Conservation (phyloP, 1,140 invertebrate genomes). For the Notospermus geniculatus region DNA sequence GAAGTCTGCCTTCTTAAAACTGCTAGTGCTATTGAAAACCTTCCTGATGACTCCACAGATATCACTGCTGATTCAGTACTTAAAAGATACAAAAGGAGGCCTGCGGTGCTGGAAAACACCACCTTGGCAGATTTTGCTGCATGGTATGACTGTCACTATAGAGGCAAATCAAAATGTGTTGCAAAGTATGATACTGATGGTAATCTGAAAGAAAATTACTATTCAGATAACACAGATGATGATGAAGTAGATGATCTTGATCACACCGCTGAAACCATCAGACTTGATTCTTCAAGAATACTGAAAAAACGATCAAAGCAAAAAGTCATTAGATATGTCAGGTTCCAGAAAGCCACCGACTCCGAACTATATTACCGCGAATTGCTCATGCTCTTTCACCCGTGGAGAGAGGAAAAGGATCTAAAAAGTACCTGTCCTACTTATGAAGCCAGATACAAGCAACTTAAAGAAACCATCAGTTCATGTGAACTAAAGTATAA, state of each 20-base stretch:
- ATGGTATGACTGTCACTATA: slow-evolving; percentile 8
- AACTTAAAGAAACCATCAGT: neutral
- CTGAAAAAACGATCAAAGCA: neutral
- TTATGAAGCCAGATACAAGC: slow-evolving; percentile 5
- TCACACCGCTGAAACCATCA: neutral
- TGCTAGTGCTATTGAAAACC: neutral
- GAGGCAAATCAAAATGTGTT: neutral
- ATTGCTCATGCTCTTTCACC: slow-evolving; percentile 14
- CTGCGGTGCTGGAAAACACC: neutral
- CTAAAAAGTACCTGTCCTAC: neutral
- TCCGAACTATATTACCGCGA: slow-evolving; percentile 20
- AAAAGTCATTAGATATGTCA: slow-evolving; percentile 19
- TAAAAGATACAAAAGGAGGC: neutral
- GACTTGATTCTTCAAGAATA: too few species aligned
- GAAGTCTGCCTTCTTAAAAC: slow-evolving; percentile 24
- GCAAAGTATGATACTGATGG: neutral
- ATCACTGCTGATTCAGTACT: neutral
- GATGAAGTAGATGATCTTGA: slow-evolving; percentile 2
- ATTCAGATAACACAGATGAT: too few species aligned
- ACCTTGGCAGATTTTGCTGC: slow-evolving; percentile 10
- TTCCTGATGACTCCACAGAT: slow-evolving; percentile 1
- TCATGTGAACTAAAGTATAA: neutral
- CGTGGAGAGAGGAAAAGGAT: slow-evolving; percentile 17
- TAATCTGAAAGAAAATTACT: neutral
- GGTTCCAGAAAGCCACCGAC: neutral